A percentile compares a stretch with the other conserved stretches of the same genome.
phyloP scores from a whole-genome alignment of 35 echinoderm and acorn worm species.

The Ophiothrix spiculata region DNA sequence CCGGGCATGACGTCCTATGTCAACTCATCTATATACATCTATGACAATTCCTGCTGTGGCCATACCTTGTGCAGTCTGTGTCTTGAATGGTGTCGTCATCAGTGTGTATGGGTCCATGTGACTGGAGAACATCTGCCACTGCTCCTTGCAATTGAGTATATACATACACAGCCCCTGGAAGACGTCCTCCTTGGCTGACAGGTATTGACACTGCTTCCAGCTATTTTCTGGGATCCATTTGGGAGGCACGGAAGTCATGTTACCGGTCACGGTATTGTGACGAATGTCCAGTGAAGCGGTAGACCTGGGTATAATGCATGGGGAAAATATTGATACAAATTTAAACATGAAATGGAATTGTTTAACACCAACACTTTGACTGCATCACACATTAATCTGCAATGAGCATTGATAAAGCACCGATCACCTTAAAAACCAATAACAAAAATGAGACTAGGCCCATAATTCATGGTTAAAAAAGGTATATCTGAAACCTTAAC shows the following conservation, averaged over 20 bases:
- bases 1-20: too few relatives aligned
- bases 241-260: constrained; percentile 75
- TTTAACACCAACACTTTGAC: not conserved
- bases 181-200: constrained; percentile 70
- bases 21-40: too few relatives aligned
- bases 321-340: not conserved
- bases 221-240: constrained; percentile 90
- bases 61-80: constrained; percentile 3
- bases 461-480: too few relatives aligned
- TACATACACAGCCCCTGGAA: constrained; percentile 83
- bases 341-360: not conserved
- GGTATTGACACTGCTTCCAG: constrained; percentile 98
- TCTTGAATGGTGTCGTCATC: constrained; percentile 29
- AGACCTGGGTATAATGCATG: not conserved
- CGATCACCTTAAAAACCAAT: too few relatives aligned
- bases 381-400: not conserved
- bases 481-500: too few relatives aligned
- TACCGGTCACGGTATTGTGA: constrained; percentile 19
- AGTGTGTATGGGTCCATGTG: constrained; percentile 53
- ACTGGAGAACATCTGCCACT: constrained; percentile 77
- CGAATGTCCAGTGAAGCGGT: not conserved
- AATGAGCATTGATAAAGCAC: too few relatives aligned
- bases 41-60: too few relatives aligned
- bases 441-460: too few relatives aligned
- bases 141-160: constrained; percentile 72